Conservation (phyloP, 1,140 invertebrate genomes). For the Alviniconcha marisindica region DNA sequence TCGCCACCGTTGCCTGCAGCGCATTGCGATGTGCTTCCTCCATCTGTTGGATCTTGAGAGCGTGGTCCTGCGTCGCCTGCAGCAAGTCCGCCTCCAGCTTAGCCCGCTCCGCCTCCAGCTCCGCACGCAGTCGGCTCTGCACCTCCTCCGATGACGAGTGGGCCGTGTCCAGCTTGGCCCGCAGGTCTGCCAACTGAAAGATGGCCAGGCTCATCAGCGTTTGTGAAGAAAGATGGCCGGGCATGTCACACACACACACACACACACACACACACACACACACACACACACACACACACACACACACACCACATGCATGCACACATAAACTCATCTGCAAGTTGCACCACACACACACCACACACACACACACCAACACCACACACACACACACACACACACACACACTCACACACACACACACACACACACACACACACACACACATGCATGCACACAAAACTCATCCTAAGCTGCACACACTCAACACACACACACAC, state of each 20-base stretch:
- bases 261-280: conserved; percentile 8
- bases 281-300: not conserved
- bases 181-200: conserved; percentile 41
- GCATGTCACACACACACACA: conserved; percentile 1
- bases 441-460: too few relatives aligned
- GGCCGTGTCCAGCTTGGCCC: conserved; percentile 50
- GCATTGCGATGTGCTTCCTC: conserved; percentile 58
- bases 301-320: too few relatives aligned
- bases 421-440: too few relatives aligned
- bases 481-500: too few relatives aligned
- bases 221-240: too few relatives aligned
- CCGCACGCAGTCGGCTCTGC: conserved; percentile 50
- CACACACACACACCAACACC: too few relatives aligned
- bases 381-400: too few relatives aligned
- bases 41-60: conserved; percentile 55
- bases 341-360: too few relatives aligned
- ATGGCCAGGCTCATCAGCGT: too few relatives aligned
- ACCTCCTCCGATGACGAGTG: conserved; percentile 49
- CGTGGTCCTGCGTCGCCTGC: conserved; percentile 59
- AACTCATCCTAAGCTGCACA: too few relatives aligned
- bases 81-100: conserved; percentile 59
- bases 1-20: conserved; percentile 49
- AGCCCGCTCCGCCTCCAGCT: conserved; percentile 56
- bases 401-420: not conserved
- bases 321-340: too few relatives aligned